Percentiles rank a stretch among this genome's conserved stretches.
Evolutionary conservation across 2,888 invertebrate genomes (phyloP).

Genomic region (Harpagoxenus sublaevis): DNA sequence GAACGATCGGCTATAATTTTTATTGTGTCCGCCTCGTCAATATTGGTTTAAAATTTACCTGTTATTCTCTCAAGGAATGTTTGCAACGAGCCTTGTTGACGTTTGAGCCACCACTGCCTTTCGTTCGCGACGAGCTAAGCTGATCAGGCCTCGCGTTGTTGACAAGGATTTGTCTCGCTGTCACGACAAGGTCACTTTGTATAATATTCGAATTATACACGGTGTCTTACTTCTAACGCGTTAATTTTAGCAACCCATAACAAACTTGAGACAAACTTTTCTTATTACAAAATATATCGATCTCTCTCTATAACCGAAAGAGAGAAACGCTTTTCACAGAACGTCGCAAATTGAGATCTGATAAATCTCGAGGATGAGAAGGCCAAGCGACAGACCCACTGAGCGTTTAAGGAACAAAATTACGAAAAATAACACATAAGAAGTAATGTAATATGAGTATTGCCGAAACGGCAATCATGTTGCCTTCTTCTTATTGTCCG

Average conservation of each 20-base stretch:
- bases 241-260: neutral
- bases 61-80: neutral
- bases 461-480: no score
- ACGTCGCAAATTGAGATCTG: neutral
- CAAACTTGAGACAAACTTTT: neutral
- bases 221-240: neutral
- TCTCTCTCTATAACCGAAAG: neutral
- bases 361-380: no score
- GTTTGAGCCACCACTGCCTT: neutral
- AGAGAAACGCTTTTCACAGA: neutral
- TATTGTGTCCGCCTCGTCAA: neutral
- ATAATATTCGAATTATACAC: neutral
- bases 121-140: slow-evolving; percentile 11
- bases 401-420: neutral
- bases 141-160: slow-evolving; percentile 5
- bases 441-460: neutral
- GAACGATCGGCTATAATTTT: neutral
- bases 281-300: neutral
- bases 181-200: slow-evolving; percentile 17
- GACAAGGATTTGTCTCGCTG: slow-evolving; percentile 12
- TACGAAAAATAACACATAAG: neutral
- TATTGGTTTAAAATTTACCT: neutral
- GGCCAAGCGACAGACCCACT: neutral
- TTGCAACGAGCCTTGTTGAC: slow-evolving; percentile 3
- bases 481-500: neutral